Evolutionary conservation across 2,888 invertebrate genomes (phyloP).

Genomic region (Papilio demoleus): DNA sequence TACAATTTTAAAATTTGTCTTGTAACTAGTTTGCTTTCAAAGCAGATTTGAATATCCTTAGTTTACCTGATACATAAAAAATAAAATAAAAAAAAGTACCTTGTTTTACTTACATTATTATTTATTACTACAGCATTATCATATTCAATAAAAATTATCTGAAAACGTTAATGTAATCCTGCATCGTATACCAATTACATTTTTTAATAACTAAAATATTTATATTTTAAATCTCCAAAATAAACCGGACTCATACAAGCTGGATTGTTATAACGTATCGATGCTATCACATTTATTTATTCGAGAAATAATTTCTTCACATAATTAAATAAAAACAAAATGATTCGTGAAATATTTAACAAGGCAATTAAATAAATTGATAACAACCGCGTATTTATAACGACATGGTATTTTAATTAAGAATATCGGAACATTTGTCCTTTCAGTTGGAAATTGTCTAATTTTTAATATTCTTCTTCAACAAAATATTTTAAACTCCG

Average conservation of each 20-base stretch:
- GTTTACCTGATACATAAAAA: too few relatives aligned
- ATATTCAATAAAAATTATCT: neutral
- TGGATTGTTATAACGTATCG: slow-evolving; percentile 1
- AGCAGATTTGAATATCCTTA: too few relatives aligned
- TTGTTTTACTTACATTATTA: too few relatives aligned
- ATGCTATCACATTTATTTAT: slow-evolving; percentile 3
- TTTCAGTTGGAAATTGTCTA: too few relatives aligned
- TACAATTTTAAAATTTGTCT: too few relatives aligned
- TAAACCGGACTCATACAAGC: neutral
- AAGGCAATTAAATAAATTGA: neutral
- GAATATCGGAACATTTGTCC: too few relatives aligned
- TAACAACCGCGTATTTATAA: neutral
- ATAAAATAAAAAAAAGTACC: too few relatives aligned
- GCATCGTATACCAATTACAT: neutral
- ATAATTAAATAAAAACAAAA: slow-evolving; percentile 6
- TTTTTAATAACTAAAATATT: neutral
- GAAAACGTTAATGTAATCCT: neutral
- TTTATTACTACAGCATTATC: too few relatives aligned
- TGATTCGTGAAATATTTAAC: neutral
- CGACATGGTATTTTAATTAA: neutral
- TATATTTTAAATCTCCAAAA: neutral
- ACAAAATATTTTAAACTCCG: too few relatives aligned
- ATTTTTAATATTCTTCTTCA: too few relatives aligned
- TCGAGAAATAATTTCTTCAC: neutral
- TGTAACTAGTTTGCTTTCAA: too few relatives aligned